Base-by-base conservation (phyloP, 2,888 invertebrate genomes). In the Drosophila phalerata region DNA sequence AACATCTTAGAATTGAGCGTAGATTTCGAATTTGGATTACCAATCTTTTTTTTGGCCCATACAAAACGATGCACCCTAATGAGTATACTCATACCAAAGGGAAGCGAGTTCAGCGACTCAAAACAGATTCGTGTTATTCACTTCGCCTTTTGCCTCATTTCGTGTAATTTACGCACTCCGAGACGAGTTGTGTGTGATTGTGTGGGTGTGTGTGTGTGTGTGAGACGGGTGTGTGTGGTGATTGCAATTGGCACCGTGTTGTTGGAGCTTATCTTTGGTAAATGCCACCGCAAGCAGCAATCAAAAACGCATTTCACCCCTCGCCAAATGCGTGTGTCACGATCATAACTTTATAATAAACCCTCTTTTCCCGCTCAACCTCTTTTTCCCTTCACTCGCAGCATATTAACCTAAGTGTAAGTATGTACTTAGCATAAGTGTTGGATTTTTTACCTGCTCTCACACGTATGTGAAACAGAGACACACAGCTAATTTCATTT, bases 301-400 rank as follows among this genome's bases (percentile, higher is more conserved):
- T 81, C 85, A 81, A 81, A 74, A 78, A 66, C 79, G 82, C 71
- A 69, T 81, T 81, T 73, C 64, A 56, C 32, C 47, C 51, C 30
- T 38, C 40, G 38, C 49, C 56, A 79, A 70, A 71, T 77, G 69
- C 63, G 66, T 51, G 68, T 62, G 73, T 69, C 73, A 60, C 66
- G 69, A 69, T 84, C 78, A 77, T 77, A 68, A 80, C 73, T 80
- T 71, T 67, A 74, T 65, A 78, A 78, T 74, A 73, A 81, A 81
- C 47, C 25, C n/a, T 22, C 22, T 22, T 3, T 22, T 1, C 3
- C 22, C 19, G 13, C 22, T 25, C 15, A 32, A 42, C n/a, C 10
- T 1, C 40, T 11, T 38, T 32, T 15, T 48, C 38, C 57, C 43
- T 49, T 10, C 19, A 38, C 37, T 51, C 13, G 25, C 19, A 11